Evolutionary conservation across 2,888 invertebrate species (phyloP), one percentile per base, ranked within the genome.

Genomic region (Ferrisia virgata): DNA sequence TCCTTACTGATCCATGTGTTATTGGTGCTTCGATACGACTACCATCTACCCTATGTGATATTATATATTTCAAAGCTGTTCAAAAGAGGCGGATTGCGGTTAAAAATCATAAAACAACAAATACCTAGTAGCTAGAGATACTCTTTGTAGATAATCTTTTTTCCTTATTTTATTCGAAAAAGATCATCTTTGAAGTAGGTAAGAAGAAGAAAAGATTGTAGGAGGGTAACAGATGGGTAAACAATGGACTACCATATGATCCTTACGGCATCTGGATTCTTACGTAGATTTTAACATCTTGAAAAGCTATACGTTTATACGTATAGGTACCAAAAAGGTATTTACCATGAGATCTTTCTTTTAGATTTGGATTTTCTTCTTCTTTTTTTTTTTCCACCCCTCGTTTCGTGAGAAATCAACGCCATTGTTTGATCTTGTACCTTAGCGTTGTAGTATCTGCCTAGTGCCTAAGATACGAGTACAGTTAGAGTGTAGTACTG

Each of bases 171-270:
- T 80, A 40, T n/a, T 43, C 25, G 53, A 47, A 80, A 53, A 79
- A 47, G n/a, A 80, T 13, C 28, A 40, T 79, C 79, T 47, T 40
- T n/a, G 40, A 40, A 79, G 28, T 80, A 8, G n/a, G n/a, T n/a
- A n/a, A n/a, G n/a, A n/a, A n/a, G 53, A 80, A 80, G 47, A 80
- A 79, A 33, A 47, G 53, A 28, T 47, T n/a, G 80, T 80, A 53
- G 47, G 80, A 47, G 80, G 47, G 80, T 47, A 80, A 47, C 80
- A 80, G 80, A 80, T 80, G 80, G 80, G 80, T 47, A 80, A 80
- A 80, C 80, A 80, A 80, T 80, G 53, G 33, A 31, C 80, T 43
- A 18, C 72, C 43, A 80, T 80, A 25, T 80, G 80, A 53, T 80
- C 53, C 31, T 31, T 47, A 53, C 80, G 47, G 80, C 80, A 80